Evolutionary conservation across 1,140 invertebrate species (phyloP).

Genomic region (Tetramorium parvispinum): DNA sequence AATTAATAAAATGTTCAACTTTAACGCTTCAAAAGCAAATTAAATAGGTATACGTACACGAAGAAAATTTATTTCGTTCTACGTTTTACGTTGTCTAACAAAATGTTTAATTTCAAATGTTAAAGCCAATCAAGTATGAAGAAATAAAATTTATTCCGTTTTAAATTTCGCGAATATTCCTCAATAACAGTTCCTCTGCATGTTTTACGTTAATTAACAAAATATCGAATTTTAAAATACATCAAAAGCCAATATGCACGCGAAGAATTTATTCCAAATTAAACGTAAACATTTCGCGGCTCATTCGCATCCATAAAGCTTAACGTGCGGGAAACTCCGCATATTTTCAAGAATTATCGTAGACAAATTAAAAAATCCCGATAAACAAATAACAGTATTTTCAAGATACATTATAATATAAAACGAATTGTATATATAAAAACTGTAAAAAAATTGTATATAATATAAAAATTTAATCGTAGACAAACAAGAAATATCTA

Average conservation of each 20-base stretch:
- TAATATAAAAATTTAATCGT: not conserved
- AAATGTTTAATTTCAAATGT: not conserved
- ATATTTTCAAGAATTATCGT: not conserved
- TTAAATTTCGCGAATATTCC: too few species aligned
- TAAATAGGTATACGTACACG: not conserved
- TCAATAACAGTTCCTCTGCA: too few species aligned
- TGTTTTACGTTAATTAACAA: too few species aligned
- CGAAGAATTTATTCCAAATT: not conserved
- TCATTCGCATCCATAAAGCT: not conserved
- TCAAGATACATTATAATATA: not conserved
- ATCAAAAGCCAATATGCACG: too few species aligned
- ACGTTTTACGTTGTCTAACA: too few species aligned
- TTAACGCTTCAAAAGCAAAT: not conserved
- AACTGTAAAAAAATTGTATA: not conserved
- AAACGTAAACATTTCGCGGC: not conserved
- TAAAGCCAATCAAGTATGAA: not conserved
- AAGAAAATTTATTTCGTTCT: not conserved
- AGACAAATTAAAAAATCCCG: not conserved
- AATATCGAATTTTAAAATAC: too few species aligned
- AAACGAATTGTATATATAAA: not conserved
- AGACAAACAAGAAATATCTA: not conserved
- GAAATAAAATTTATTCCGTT: too few species aligned
- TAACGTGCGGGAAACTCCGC: not conserved
- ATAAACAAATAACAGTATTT: not conserved
- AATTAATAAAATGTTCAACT: not conserved